phyloP scores from a whole-genome alignment of 2,113 vertebrate genomes.

The Oenanthe melanoleuca region DNA sequence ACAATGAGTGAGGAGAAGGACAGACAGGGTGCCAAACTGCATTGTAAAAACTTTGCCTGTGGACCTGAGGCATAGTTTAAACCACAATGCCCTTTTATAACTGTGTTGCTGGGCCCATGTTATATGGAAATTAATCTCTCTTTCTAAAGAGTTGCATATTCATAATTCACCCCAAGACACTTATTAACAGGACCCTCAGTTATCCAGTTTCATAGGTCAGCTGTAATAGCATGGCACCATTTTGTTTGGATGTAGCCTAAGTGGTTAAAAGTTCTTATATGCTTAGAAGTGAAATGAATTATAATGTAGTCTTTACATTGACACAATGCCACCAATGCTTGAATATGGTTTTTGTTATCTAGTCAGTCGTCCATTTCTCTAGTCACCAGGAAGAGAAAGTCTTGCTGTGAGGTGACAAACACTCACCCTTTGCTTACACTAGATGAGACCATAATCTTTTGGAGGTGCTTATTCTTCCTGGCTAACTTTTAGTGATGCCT shows the following conservation, averaged over 20 bases:
- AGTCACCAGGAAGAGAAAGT: background rate
- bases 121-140: background rate
- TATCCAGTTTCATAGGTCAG: background rate
- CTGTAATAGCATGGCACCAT: background rate
- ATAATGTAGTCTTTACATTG: background rate
- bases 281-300: background rate
- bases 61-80: background rate
- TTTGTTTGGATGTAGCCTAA: background rate
- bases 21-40: fast-evolving
- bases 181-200: background rate
- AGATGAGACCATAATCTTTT: background rate
- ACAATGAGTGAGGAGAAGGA: background rate
- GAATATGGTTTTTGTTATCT: background rate
- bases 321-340: background rate
- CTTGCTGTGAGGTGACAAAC: background rate
- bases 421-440: background rate
- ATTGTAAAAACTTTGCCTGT: background rate
- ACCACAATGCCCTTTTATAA: background rate
- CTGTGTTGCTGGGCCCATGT: background rate
- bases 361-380: background rate
- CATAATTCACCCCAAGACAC: background rate
- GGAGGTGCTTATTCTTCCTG: background rate
- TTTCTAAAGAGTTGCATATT: background rate
- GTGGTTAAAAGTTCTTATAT: background rate
- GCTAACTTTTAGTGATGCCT: background rate